Evolutionary conservation across 1,140 invertebrate genomes (phyloP).

Genomic region (Drosophila athabasca): DNA sequence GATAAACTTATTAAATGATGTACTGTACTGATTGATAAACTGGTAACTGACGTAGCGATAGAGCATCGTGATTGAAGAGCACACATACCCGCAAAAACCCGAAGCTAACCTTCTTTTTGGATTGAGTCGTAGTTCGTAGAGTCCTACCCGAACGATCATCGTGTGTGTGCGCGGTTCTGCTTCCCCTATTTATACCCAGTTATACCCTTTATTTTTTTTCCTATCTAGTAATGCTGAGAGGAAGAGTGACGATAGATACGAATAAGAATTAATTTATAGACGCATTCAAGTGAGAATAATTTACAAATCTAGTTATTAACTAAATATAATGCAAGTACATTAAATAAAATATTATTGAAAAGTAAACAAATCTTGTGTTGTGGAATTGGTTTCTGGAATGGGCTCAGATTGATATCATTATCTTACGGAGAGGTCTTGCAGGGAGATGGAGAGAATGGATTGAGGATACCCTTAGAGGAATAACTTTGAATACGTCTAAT

Average conservation of each 20-base stretch:
- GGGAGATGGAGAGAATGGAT: too few relatives aligned
- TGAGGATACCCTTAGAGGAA: too few relatives aligned
- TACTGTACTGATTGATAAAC: slow-evolving; percentile 22
- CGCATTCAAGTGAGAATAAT: slow-evolving; percentile 76
- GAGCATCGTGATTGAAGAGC: slow-evolving; percentile 50
- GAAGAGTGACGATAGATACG: slow-evolving; percentile 56
- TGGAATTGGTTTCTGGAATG: too few relatives aligned
- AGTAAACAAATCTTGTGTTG: slow-evolving; percentile 12
- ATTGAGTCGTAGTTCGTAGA: slow-evolving; percentile 5
- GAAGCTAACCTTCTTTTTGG: slow-evolving; percentile 39
- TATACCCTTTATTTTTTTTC: slow-evolving; percentile 63
- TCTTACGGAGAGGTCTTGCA: too few relatives aligned
- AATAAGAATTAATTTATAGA: slow-evolving; percentile 78
- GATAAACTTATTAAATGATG: slow-evolving; percentile 18
- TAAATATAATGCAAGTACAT: slow-evolving; percentile 73
- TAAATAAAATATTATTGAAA: slow-evolving; percentile 69
- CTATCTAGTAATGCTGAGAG: slow-evolving; percentile 72
- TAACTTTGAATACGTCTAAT: too few relatives aligned
- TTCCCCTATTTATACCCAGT: too few relatives aligned
- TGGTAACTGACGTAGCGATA: slow-evolving; percentile 39
- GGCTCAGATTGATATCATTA: too few relatives aligned
- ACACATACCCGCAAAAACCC: slow-evolving; percentile 22
- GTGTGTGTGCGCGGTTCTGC: slow-evolving; percentile 36
- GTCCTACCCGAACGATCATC: slow-evolving; percentile 36
- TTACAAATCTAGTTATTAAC: slow-evolving; percentile 77